Base-by-base conservation (phyloP, 1,140 invertebrate species). In the Plutomurus gul region DNA sequence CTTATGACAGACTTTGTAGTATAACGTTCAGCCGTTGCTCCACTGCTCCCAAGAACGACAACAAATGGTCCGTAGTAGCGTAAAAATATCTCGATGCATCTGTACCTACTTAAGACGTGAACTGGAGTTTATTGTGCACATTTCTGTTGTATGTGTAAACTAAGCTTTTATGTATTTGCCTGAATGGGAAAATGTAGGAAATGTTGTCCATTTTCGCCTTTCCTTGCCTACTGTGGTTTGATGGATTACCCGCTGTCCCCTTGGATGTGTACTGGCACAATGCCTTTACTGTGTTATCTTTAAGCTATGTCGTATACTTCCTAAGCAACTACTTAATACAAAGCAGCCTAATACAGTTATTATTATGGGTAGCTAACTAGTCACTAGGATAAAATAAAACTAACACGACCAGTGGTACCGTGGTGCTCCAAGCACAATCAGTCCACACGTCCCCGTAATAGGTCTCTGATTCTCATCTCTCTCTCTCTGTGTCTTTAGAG, bases 221-320 rank as follows among this genome's bases (percentile, higher is more conserved):
- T 36, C 39, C 56, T 65, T 71, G 36, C 75, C 75, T 81, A 73
- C 79, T 82, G 81, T 75, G 81, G 81, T 82, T 82, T 82, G 81
- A 82, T 82, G 81, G 77, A 82, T 82, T 82, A 79, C 81, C 46
- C 78, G 60, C 46, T 65, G 56, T 77, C 33, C 27, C 56, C 56
- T 65, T 65, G 36, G 13, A 40, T 25, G 37, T 73, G 37, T 40
- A 43, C 11, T 65, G 25, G 56, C 56, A 65, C 56, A 65, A 65
- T 65, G 16, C 30, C 16, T 65, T 10, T 27, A 13, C 18, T 65
- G 56, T 65, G 16, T 65, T 30, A n/a, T 18, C 27, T 65, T n/a
- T 65, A 30, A 46, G 30, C 22, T 56, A 27, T 56, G 49, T n/a
- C 22, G 39, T 43, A 43, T 43, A 43, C 7, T 43, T 43, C 39